Evolutionary conservation across 2,113 vertebrate species (phyloP).

Genomic region (Pheucticus melanocephalus): DNA sequence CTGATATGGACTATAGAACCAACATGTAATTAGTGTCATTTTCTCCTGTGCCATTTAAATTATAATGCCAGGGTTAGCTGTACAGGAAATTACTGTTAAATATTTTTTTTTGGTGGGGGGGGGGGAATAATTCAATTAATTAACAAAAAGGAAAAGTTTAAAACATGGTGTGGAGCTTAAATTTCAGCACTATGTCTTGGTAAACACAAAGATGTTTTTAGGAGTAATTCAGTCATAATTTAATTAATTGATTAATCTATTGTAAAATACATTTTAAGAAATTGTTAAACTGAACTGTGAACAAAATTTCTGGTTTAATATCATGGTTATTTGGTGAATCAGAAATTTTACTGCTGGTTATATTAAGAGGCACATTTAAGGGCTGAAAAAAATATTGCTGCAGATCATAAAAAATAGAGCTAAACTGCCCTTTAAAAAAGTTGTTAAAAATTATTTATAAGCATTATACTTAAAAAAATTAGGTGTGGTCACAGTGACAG

Average conservation of each 20-base stretch:
- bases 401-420: not conserved
- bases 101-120: rapidly evolving
- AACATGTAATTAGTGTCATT: not conserved
- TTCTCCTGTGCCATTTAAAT: not conserved
- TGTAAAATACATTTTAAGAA: not conserved
- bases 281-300: not conserved
- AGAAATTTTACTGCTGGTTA: not conserved
- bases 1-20: not conserved
- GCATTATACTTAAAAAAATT: not conserved
- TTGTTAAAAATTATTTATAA: not conserved
- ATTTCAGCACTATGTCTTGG: not conserved
- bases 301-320: not conserved
- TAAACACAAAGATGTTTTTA: not conserved
- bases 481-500: not conserved
- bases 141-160: not conserved
- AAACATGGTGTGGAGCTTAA: not conserved
- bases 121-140: not conserved
- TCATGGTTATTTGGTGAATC: not conserved
- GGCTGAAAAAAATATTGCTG: not conserved
- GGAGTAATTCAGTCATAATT: not conserved
- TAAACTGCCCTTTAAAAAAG: not conserved
- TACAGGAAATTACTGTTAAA: not conserved
- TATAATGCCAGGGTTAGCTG: not conserved
- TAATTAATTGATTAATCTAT: not conserved
- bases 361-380: not conserved